These are phyloP conservation scores for Theocolax elegans DNA, from an alignment of 1,140 invertebrate species.

Conservation along the genomic window DNA sequence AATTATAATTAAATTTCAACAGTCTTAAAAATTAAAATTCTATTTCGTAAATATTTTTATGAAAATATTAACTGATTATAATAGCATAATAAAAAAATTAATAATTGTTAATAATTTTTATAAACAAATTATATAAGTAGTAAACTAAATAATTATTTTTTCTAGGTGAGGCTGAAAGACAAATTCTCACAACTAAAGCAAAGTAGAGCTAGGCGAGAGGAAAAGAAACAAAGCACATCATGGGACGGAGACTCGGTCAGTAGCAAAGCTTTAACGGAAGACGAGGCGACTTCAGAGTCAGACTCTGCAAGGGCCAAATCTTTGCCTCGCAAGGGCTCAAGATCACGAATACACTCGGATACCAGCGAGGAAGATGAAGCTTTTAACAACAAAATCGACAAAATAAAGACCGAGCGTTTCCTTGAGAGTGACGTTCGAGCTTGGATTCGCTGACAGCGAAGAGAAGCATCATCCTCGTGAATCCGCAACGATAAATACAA, in stretches of 20 bases:
- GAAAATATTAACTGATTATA: too few relatives aligned
- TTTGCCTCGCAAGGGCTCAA: constrained; percentile 63
- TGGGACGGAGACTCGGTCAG: constrained; percentile 87
- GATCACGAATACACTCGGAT: constrained; percentile 72
- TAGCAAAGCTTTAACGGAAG: constrained; percentile 67
- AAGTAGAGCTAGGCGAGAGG: constrained; percentile 83
- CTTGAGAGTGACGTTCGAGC: constrained; percentile 70
- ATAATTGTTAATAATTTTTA: too few relatives aligned
- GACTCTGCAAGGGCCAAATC: constrained; percentile 67
- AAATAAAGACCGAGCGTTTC: constrained; percentile 65
- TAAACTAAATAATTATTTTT: background rate
- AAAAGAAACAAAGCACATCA: constrained; percentile 87
- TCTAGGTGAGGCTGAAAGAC: constrained; percentile 75
- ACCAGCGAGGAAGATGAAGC: constrained; percentile 72
- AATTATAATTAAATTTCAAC: too few relatives aligned
- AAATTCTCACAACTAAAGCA: constrained; percentile 91
- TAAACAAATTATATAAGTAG: too few relatives aligned
- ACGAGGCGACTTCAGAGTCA: constrained; percentile 62
- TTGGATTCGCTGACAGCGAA: constrained; percentile 67
- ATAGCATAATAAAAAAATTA: too few relatives aligned
- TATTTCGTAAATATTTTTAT: too few relatives aligned
- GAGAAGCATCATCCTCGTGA: constrained; percentile 63
- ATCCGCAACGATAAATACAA: constrained; percentile 43
- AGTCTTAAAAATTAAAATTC: too few relatives aligned
- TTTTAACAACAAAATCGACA: constrained; percentile 61